Conservation (phyloP, 2,888 invertebrate genomes). For the Synergus gifuensis region DNA sequence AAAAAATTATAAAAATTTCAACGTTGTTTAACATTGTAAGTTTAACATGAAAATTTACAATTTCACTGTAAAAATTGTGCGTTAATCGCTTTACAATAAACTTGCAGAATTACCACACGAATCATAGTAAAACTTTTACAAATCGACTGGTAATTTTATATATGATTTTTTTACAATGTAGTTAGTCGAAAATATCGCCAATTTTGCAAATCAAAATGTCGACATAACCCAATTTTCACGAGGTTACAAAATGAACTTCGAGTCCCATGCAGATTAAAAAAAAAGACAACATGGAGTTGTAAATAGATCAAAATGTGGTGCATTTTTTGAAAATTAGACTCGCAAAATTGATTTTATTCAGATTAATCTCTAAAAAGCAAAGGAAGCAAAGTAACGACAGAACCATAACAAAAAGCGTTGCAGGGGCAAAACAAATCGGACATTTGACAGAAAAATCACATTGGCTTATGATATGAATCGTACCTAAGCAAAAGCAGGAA, state of each 20-base stretch:
- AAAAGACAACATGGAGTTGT: not conserved
- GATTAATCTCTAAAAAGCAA: not conserved
- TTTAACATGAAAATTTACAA: too few species aligned
- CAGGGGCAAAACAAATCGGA: not conserved
- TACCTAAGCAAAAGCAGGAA: not conserved
- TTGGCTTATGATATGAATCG: not conserved
- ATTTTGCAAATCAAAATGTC: conserved; percentile 1
- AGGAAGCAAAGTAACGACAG: not conserved
- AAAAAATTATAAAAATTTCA: too few species aligned
- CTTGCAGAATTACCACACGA: too few species aligned
- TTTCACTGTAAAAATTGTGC: too few species aligned
- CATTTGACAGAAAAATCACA: conserved; percentile 7
- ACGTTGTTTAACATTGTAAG: too few species aligned
- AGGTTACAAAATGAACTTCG: not conserved
- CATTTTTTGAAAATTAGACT: not conserved
- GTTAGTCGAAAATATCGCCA: too few species aligned
- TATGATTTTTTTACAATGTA: too few species aligned
- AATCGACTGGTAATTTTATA: too few species aligned
- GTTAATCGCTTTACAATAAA: too few species aligned
- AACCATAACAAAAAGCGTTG: not conserved
- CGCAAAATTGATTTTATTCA: not conserved
- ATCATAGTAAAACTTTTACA: too few species aligned
- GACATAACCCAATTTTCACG: conserved; percentile 4
- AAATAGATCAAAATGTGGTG: not conserved
- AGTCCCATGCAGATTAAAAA: not conserved